Evolutionary conservation across 2,113 vertebrate species (phyloP).

Genomic region (Leucosticte australis): DNA sequence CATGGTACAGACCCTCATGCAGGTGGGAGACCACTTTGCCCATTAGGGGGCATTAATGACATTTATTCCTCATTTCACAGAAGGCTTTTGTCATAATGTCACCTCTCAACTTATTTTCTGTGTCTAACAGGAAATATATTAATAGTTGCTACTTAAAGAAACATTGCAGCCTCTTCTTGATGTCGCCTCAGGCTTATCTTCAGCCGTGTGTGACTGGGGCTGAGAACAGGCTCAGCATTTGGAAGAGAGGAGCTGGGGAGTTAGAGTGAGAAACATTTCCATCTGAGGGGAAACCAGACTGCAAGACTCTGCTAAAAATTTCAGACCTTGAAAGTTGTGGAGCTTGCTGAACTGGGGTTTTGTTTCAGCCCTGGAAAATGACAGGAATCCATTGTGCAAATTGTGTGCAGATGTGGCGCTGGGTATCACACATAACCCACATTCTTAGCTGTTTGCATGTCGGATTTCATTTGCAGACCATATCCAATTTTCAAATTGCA

Average conservation of each 20-base stretch:
- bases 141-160: slow-evolving; percentile 8
- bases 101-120: slow-evolving; percentile 3
- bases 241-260: neutral
- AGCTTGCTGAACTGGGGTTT: neutral
- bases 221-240: neutral
- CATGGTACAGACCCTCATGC: neutral
- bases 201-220: neutral
- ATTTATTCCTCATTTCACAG: slow-evolving; percentile 23
- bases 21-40: neutral
- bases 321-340: neutral
- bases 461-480: neutral
- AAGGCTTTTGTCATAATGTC: neutral
- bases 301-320: neutral
- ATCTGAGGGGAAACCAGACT: neutral
- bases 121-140: slow-evolving; percentile 32
- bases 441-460: slow-evolving; percentile 14
- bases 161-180: neutral
- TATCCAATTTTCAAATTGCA: neutral
- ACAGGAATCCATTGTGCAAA: slow-evolving; percentile 46
- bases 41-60: slow-evolving; percentile 30
- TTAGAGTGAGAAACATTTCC: neutral
- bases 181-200: neutral
- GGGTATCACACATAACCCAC: neutral
- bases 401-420: slow-evolving; percentile 37
- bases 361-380: slow-evolving; percentile 22